Percentiles rank a stretch among this genome's conserved stretches.
These are phyloP conservation scores for Caerostris extrusa DNA, from an alignment of 1,140 invertebrate genomes.

Conservation along the genomic window DNA sequence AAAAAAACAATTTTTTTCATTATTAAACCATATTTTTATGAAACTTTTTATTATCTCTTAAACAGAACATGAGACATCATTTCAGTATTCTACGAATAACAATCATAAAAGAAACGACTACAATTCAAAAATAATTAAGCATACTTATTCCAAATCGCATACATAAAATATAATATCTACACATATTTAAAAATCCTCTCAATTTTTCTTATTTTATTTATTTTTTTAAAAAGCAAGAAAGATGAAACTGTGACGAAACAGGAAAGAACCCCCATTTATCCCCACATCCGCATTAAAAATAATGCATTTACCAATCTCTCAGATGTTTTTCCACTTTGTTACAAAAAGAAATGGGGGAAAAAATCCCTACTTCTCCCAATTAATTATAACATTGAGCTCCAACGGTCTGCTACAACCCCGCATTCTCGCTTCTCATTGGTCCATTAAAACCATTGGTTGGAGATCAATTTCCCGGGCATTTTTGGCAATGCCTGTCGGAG, in stretches of 20 bases:
- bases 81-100: too few species aligned
- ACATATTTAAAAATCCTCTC: too few species aligned
- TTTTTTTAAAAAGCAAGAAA: background rate
- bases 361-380: conserved; percentile 42
- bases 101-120: too few species aligned
- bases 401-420: conserved; percentile 55
- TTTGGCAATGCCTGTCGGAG: conserved; percentile 34
- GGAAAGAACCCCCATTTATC: background rate
- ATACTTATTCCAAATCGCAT: too few species aligned
- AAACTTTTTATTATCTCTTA: too few species aligned
- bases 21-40: too few species aligned
- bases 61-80: too few species aligned
- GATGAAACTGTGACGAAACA: background rate
- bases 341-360: conserved; percentile 3
- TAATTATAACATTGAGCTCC: conserved; percentile 73
- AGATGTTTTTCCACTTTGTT: background rate
- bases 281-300: conserved; percentile 53
- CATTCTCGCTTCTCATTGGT: conserved; percentile 72
- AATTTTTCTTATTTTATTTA: too few species aligned
- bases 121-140: too few species aligned
- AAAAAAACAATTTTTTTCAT: too few species aligned
- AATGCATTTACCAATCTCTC: conserved; percentile 59
- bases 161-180: too few species aligned
- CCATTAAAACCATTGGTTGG: conserved; percentile 75
- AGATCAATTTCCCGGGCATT: conserved; percentile 73